phyloP scores from a whole-genome alignment of 2,797 vertebrate species.

The Typhlichthys subterraneus region DNA sequence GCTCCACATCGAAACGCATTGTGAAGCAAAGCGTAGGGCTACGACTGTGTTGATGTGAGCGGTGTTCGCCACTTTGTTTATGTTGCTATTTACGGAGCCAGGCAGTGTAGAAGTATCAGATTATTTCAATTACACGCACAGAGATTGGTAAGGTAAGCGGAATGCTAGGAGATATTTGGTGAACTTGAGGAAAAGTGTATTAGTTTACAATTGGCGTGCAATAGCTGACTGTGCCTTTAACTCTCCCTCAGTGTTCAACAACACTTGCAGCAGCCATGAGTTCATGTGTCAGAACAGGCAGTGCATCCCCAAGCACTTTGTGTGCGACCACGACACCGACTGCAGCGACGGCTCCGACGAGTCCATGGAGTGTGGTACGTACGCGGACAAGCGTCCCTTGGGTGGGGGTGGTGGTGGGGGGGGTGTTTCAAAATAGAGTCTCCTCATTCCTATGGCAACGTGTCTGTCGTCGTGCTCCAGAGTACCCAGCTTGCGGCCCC shows the following conservation, averaged over 20 bases:
- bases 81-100: too few species aligned
- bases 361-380: constrained; percentile 89
- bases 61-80: too few species aligned
- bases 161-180: too few species aligned
- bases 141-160: too few species aligned
- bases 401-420: neutral
- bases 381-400: constrained; percentile 57
- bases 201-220: too few species aligned
- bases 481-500: constrained; percentile 89
- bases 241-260: constrained; percentile 85
- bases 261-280: constrained; percentile 87
- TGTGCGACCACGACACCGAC: constrained; percentile 95
- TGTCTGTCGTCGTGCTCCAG: constrained; percentile 58
- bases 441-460: constrained; percentile 65
- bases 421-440: constrained; percentile 2
- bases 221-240: too few species aligned
- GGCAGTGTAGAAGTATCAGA: too few species aligned
- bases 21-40: too few species aligned
- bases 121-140: too few species aligned
- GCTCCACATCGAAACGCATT: too few species aligned
- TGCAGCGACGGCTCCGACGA: constrained; percentile 96
- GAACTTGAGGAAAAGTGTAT: too few species aligned
- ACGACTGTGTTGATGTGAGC: too few species aligned
- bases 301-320: constrained; percentile 91
- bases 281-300: constrained; percentile 93